phyloP scores from a whole-genome alignment of 2,797 vertebrate genomes.

The Syndactyla subalaris region DNA sequence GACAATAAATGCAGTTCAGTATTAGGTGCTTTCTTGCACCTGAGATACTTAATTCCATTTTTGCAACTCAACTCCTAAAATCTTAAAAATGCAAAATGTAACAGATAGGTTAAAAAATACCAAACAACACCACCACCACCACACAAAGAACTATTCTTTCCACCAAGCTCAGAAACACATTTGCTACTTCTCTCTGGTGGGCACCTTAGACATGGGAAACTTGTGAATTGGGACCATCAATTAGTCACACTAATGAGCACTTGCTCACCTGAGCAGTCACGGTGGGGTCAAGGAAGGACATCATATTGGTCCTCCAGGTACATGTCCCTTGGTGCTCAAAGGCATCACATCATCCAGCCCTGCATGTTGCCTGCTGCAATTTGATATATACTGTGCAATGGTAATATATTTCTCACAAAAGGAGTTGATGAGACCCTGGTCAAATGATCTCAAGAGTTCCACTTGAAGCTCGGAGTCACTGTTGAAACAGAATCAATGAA shows the following conservation, averaged over 20 bases:
- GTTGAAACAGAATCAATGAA: background rate
- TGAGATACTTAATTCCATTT: background rate
- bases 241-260: background rate
- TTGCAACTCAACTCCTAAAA: background rate
- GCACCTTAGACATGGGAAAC: background rate
- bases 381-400: background rate
- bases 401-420: background rate
- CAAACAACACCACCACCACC: background rate
- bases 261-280: background rate
- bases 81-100: background rate
- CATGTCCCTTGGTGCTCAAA: accelerated
- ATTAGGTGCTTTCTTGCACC: background rate
- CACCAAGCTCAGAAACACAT: background rate
- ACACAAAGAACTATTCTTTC: background rate
- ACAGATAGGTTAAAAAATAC: background rate
- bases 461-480: background rate
- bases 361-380: background rate
- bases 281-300: background rate
- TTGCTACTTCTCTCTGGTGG: background rate
- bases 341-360: background rate
- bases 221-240: background rate
- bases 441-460: background rate
- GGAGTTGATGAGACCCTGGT: background rate
- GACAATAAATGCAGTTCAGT: background rate
- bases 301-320: background rate